Conservation (phyloP, 2,113 vertebrate genomes). For the Brienomyrus brachyistius region DNA sequence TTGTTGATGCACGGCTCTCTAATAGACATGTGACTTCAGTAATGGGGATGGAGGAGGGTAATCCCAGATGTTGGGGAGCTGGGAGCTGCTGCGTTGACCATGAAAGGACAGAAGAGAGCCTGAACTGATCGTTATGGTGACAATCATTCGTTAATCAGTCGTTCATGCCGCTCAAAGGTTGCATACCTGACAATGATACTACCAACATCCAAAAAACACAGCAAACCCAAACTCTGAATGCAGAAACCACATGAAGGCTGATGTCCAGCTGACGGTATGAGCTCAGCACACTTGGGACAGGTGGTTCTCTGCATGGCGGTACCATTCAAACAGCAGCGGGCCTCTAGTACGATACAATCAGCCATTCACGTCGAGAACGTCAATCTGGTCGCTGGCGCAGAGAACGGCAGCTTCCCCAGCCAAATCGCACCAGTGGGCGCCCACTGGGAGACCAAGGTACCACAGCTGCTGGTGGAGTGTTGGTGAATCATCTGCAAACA, state of each 20-base stretch:
- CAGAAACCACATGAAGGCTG: background rate
- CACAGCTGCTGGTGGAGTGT: background rate
- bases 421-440: background rate
- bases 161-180: background rate
- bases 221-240: background rate
- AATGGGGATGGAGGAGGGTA: background rate
- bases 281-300: background rate
- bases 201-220: background rate
- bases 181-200: background rate
- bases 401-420: background rate
- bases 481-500: background rate
- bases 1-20: too few relatives aligned
- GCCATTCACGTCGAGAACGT: background rate
- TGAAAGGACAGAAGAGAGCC: background rate
- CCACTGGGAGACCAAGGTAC: background rate
- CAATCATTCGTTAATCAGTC: background rate
- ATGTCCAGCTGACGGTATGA: background rate
- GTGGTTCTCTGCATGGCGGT: background rate
- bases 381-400: too few relatives aligned
- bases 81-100: background rate
- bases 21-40: background rate
- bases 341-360: background rate
- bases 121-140: background rate
- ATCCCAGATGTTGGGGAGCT: too few relatives aligned
- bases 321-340: background rate